Conservation (phyloP, 2,888 invertebrate species). For the Brenthis ino region DNA sequence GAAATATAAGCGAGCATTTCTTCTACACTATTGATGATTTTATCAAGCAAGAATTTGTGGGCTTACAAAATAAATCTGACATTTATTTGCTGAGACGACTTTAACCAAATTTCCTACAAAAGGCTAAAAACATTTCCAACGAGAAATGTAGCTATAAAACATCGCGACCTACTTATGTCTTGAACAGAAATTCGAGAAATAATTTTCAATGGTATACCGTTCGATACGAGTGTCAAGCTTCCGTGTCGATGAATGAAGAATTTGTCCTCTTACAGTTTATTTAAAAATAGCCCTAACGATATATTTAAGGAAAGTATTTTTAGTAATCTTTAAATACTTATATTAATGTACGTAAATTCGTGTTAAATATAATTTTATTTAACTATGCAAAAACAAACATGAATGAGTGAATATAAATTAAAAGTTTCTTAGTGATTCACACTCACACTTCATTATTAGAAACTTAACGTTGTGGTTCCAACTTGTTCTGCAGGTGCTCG, state of each 20-base stretch:
- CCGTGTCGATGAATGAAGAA: slow-evolving; percentile 61
- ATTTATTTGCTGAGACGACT: slow-evolving; percentile 12
- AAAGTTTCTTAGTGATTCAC: no score
- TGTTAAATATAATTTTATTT: no score
- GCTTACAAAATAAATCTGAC: slow-evolving; percentile 13
- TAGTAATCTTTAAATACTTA: no score
- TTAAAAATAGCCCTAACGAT: slow-evolving; percentile 50
- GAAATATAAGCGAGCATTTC: neutral
- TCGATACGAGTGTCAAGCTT: slow-evolving; percentile 52
- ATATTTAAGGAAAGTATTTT: slow-evolving; percentile 21
- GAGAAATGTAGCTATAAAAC: slow-evolving; percentile 58
- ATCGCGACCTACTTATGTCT: slow-evolving; percentile 70
- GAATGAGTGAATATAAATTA: no score
- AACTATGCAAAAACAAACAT: no score
- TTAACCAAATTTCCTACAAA: slow-evolving; percentile 40
- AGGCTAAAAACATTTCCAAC: slow-evolving; percentile 45
- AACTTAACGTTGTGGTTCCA: neutral
- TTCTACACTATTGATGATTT: slow-evolving; percentile 1
- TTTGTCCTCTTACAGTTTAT: slow-evolving; percentile 60
- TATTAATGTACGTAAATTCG: no score
- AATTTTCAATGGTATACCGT: slow-evolving; percentile 62
- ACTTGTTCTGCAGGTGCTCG: slow-evolving; percentile 2
- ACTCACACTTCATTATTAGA: no score
- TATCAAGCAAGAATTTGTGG: slow-evolving; percentile 12
- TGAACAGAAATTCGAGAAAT: slow-evolving; percentile 63